Conservation (phyloP, 2,113 vertebrate species). For the Atrichornis clamosus region DNA sequence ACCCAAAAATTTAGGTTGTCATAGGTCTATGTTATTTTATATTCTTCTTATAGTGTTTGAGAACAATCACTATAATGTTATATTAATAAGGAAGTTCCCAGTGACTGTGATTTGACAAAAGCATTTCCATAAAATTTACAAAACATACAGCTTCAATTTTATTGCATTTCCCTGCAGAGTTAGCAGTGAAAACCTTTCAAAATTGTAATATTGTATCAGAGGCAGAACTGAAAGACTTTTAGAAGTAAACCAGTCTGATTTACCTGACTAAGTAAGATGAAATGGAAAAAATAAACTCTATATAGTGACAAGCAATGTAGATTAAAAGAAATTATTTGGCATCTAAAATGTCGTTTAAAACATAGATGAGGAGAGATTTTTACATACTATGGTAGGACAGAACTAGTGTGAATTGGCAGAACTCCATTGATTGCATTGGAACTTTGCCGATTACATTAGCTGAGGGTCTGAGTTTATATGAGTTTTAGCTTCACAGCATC, state of each 20-base stretch:
- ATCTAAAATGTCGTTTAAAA: conserved; percentile 19
- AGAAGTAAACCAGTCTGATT: conserved; percentile 22
- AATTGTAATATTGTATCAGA: neutral
- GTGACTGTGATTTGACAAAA: conserved; percentile 10
- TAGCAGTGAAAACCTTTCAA: neutral
- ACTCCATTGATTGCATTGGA: conserved; percentile 36
- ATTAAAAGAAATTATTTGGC: conserved; percentile 19
- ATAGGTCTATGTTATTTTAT: neutral
- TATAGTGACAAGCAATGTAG: neutral
- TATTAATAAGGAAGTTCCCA: neutral
- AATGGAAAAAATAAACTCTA: conserved; percentile 8
- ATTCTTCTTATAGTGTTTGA: neutral
- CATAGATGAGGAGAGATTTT: neutral
- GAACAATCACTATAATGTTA: neutral
- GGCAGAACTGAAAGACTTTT: neutral
- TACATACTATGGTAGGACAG: neutral
- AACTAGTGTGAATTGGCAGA: conserved; percentile 23
- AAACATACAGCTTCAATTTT: conserved; percentile 35
- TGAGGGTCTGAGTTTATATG: conserved; percentile 20
- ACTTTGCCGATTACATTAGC: conserved; percentile 39
- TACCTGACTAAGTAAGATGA: conserved; percentile 11
- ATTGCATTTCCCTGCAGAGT: neutral
- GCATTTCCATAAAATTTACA: neutral
- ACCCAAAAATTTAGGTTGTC: neutral
- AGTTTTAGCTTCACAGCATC: conserved; percentile 31